Conservation (phyloP, 2,113 vertebrate species). For the Cathartes aura region DNA sequence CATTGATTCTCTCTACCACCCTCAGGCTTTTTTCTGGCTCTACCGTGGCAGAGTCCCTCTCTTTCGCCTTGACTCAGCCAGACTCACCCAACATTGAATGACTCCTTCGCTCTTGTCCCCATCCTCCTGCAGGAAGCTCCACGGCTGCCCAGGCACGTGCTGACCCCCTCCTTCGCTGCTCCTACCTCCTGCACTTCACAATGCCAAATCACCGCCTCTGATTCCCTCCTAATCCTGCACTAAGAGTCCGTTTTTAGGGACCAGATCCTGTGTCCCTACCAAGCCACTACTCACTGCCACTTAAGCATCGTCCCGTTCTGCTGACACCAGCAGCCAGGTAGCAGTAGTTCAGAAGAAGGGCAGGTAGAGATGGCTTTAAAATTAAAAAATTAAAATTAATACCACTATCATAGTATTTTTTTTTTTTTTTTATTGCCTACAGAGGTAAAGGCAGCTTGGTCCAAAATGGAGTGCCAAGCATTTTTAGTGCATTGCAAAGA, state of each 20-base stretch:
- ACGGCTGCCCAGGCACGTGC: accelerated
- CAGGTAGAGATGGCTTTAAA: not conserved
- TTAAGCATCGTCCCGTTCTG: not conserved
- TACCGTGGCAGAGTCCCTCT: no score
- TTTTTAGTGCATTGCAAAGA: not conserved
- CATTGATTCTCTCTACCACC: not conserved
- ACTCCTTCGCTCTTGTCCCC: not conserved
- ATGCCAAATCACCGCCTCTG: no score
- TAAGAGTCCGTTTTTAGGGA: not conserved
- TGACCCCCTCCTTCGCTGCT: not conserved
- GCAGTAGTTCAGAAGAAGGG: not conserved
- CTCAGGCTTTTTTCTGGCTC: not conserved
- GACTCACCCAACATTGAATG: no score
- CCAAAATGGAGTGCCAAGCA: not conserved
- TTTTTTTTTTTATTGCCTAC: not conserved
- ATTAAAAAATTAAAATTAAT: not conserved
- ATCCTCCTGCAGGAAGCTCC: not conserved
- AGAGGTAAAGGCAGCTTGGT: not conserved
- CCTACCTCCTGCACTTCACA: not conserved
- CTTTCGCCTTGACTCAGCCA: not conserved
- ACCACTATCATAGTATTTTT: not conserved
- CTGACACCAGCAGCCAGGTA: not conserved
- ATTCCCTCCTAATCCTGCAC: not conserved
- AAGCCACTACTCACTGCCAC: not conserved
- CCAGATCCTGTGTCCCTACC: not conserved